A percentile compares a stretch with the other conserved stretches of the same genome.
These are phyloP conservation scores for Theocolax elegans DNA, from an alignment of 1,140 invertebrate species.

Conservation along the genomic window DNA sequence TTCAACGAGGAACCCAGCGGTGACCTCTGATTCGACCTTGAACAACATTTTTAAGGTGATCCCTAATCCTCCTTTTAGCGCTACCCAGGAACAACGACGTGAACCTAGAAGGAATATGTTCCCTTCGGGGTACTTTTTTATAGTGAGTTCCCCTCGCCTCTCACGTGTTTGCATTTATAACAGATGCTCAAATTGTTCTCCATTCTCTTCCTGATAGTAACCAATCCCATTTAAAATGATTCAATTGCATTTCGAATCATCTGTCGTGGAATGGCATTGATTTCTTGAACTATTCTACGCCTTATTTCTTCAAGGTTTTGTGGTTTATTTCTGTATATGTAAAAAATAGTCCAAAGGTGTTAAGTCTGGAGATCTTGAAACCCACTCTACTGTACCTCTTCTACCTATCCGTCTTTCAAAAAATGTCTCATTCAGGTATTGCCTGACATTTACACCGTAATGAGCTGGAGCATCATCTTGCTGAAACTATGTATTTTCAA, in stretches of 20 bases:
- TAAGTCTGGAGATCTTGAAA: slow-evolving; percentile 60
- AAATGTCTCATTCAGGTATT: slow-evolving; percentile 55
- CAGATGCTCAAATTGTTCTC: slow-evolving; percentile 29
- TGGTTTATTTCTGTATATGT: not conserved
- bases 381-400: slow-evolving; percentile 59
- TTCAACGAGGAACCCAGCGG: too few species aligned
- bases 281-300: slow-evolving; percentile 30
- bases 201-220: slow-evolving; percentile 24
- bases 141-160: too few species aligned
- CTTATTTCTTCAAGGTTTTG: slow-evolving; percentile 32
- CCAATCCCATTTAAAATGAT: slow-evolving; percentile 30
- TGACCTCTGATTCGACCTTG: too few species aligned
- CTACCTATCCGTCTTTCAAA: slow-evolving; percentile 61
- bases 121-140: too few species aligned
- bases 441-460: too few species aligned
- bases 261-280: slow-evolving; percentile 14
- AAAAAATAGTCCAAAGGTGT: slow-evolving; percentile 60
- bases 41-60: too few species aligned
- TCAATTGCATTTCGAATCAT: slow-evolving; percentile 27
- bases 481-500: slow-evolving; percentile 52
- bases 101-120: too few species aligned
- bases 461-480: too few species aligned
- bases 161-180: too few species aligned
- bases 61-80: too few species aligned
- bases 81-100: too few species aligned